Evolutionary conservation across 35 echinoderm and acorn worm species (phyloP), one percentile per base, ranked within the genome.

Genomic region (Antedon bifida): DNA sequence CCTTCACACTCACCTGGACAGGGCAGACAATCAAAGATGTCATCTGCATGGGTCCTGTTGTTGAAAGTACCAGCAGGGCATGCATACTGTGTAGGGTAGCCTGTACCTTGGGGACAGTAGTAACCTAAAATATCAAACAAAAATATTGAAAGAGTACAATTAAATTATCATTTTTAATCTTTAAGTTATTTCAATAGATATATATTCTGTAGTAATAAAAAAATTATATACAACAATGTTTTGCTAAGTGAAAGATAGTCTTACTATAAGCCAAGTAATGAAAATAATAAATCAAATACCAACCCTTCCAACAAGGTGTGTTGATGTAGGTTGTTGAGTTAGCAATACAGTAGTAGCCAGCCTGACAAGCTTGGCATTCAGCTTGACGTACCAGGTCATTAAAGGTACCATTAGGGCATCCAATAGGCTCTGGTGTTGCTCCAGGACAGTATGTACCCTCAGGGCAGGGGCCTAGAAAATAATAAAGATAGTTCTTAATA

Each of bases 391-490:
- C 80, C 32, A 86, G 84, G 74, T 91, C 91, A 86, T 96, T 96
- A 55, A 92, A 96, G 31, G 87, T 92, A 3, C 93, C 93, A 32
- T 90, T 84, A 16, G 87, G 87, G 45, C 93, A 96, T 17, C 90
- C 87, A 30, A 96, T 91, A 29, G 93, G 90, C 35, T 91, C 80
- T n/a, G 90, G 77, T 11, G 90, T 92, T 30, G 83, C 90, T 35
- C 87, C 90, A 3, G 93, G 93, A 46, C 93, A 96, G 81, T 92
- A 96, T 30, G 93, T 96, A 17, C 93, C 93, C 46, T 91, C 93
- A 73, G 80, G 89, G 33, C 93, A 96, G 36, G 93, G 93, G 77
- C 93, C 91, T 93, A 81, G 31, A n/a, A 46, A 36, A 84, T 9
- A 46, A 34, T 17, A 34, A 30, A 77, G 56, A 0, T 32, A 76